Evolutionary conservation across 2,113 vertebrate species (phyloP), one percentile per base, ranked within the genome.

Genomic region (Pseudopodoces humilis): DNA sequence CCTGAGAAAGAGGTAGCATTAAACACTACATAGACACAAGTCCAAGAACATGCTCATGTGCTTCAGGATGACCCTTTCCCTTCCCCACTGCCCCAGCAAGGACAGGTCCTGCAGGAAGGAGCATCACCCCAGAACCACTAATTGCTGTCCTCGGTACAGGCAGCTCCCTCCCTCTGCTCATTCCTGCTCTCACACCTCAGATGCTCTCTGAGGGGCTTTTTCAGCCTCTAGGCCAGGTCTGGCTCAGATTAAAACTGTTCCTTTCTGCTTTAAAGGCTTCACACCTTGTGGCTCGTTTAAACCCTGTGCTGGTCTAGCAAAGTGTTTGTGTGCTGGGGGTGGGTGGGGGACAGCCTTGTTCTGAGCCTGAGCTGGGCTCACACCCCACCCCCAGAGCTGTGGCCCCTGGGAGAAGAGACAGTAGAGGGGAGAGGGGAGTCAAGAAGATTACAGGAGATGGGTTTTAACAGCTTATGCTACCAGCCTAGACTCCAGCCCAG

Each of bases 141-240:
- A 3, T 55, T 0, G 0, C 1, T 2, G 9, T 46, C n/a, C 53
- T 24, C 59, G 1, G 0, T 7, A 30, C 37, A 55, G 24, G 28
- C 41, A 64, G 25, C 13, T 68, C 25, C 7, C 15, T 65, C 47
- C 30, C 35, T 50, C 12, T 35, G 18, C 19, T 68, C 17, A 10
- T 35, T 4, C 52, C 46, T n/a, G n/a, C 11, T 15, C 27, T 16
- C 2, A 3, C 39, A 50, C 12, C 18, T 68, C 53, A 47, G 47
- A 20, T 50, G 11, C 58, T 43, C 58, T 43, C 19, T 24, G 13
- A 39, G 30, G 10, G 11, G 21, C 15, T 74, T 30, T 33, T 47
- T 55, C 28, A 72, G 53, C 24, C 33, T 25, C 49, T 13, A 44
- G 15, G 30, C 12, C 18, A 18, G 2, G 3, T 19, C 56, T 63